Percentiles rank a stretch among this genome's conserved stretches.
Conservation (phyloP, 2,113 vertebrate species). For the Vicugna pacos region DNA sequence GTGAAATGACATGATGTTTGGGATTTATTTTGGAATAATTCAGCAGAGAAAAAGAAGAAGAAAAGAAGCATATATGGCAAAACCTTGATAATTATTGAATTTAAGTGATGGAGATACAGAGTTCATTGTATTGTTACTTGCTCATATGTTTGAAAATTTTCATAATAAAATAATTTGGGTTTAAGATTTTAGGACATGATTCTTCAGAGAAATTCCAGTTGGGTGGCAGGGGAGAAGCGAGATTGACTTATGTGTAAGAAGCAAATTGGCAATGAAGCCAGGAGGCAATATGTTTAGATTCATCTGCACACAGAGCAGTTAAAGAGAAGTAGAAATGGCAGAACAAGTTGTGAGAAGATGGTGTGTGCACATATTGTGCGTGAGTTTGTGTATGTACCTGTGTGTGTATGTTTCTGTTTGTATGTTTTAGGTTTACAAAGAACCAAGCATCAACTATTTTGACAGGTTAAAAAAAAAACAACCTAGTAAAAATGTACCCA, state of each 20-base stretch:
- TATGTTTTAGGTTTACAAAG: constrained; percentile 20
- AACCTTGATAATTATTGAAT: neutral
- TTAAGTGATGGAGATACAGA: neutral
- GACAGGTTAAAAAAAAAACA: neutral
- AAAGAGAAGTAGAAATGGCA: neutral
- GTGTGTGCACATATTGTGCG: neutral
- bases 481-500: neutral
- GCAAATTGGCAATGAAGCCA: neutral
- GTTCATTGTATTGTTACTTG: neutral
- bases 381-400: neutral
- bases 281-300: neutral
- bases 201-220: neutral
- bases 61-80: neutral
- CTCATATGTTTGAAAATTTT: neutral
- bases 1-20: neutral
- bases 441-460: neutral
- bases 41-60: neutral
- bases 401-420: neutral
- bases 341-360: neutral
- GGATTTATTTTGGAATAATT: constrained; percentile 32
- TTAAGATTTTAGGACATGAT: neutral
- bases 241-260: neutral
- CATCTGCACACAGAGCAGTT: neutral
- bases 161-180: neutral
- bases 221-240: neutral